phyloP scores from a whole-genome alignment of 2,113 vertebrate genomes.

The Archilochus colubris region DNA sequence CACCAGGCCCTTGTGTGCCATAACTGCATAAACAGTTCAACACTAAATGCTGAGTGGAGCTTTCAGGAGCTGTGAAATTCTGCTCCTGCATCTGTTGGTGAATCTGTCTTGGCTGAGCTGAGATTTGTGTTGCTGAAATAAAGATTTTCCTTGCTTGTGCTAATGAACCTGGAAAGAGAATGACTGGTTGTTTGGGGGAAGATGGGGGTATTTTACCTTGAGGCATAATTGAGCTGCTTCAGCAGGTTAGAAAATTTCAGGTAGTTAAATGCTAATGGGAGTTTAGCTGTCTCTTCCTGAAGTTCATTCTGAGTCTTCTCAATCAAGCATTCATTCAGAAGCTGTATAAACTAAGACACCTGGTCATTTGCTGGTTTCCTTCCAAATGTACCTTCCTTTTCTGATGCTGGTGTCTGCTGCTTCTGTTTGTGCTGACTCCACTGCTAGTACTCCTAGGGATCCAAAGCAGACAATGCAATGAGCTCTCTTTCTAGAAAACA shows the following conservation, averaged over 20 bases:
- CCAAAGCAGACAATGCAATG: background rate
- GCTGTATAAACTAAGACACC: background rate
- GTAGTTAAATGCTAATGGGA: background rate
- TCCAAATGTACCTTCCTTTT: background rate
- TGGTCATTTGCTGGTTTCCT: background rate
- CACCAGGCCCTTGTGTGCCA: background rate
- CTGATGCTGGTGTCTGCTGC: background rate
- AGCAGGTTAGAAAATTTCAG: background rate
- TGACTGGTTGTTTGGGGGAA: background rate
- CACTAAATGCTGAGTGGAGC: background rate
- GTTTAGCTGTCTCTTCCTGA: background rate
- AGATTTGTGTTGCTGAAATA: background rate
- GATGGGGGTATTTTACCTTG: background rate
- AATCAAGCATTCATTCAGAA: background rate
- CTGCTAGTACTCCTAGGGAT: background rate
- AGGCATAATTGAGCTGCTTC: constrained; percentile 1
- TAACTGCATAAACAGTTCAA: background rate
- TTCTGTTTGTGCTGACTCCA: background rate
- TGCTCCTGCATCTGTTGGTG: background rate
- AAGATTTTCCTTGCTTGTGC: background rate
- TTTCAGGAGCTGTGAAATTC: background rate
- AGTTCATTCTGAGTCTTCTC: background rate
- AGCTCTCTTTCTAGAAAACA: background rate
- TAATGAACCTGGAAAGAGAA: background rate
- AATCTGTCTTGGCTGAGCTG: background rate